phyloP scores from a whole-genome alignment of 2,113 vertebrate species.

The Vulpes lagopus region DNA sequence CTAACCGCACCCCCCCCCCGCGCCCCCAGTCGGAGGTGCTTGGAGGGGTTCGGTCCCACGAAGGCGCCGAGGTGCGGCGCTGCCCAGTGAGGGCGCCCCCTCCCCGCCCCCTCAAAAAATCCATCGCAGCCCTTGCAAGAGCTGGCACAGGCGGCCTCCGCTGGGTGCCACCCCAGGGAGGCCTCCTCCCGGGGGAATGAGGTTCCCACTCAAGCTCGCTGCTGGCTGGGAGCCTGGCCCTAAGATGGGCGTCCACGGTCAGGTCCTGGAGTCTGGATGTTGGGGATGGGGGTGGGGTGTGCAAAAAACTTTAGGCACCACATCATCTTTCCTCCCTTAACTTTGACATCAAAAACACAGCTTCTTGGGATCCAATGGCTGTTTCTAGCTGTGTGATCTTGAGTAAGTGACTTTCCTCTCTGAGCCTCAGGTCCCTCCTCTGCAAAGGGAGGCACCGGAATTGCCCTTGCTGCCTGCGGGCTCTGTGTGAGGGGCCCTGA shows the following conservation, averaged over 20 bases:
- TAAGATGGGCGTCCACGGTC: not conserved
- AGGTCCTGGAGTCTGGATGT: not conserved
- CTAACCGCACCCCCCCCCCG: not conserved
- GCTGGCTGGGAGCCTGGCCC: not conserved
- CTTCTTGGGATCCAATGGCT: not conserved
- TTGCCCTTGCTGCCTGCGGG: not conserved
- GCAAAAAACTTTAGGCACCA: fast-evolving
- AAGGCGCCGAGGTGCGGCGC: not conserved
- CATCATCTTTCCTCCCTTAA: not conserved
- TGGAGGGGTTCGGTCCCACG: not conserved
- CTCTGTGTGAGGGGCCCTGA: not conserved
- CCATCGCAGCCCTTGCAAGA: not conserved
- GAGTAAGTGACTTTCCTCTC: not conserved
- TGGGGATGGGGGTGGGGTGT: not conserved
- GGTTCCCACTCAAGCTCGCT: not conserved
- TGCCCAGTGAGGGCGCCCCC: not conserved
- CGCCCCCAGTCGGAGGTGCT: not conserved
- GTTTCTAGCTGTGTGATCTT: not conserved
- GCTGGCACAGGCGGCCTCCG: not conserved
- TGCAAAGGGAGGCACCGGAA: not conserved
- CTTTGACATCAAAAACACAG: not conserved
- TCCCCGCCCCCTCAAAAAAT: not conserved
- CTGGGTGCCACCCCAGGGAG: not conserved
- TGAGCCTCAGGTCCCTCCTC: not conserved
- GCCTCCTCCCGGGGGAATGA: not conserved